Percentiles rank a stretch among this genome's conserved stretches.
Conservation (phyloP, 1,140 invertebrate genomes). For the Drosophila malerkotliana region DNA sequence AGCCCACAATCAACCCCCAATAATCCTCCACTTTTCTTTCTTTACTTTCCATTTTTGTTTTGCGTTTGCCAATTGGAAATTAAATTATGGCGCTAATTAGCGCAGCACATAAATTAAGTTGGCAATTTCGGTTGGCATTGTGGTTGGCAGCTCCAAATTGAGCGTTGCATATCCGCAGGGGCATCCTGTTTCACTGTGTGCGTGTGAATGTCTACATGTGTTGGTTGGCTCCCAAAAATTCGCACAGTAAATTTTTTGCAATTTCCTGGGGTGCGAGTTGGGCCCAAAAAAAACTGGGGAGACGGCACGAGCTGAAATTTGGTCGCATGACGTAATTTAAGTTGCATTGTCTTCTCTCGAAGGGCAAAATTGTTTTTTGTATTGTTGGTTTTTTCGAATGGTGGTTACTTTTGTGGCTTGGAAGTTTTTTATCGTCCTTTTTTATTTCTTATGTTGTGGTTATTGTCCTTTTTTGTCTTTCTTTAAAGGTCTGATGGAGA, state of each 20-base stretch:
- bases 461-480: conserved; percentile 1
- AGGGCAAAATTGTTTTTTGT: conserved; percentile 5
- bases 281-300: neutral
- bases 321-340: conserved; percentile 67
- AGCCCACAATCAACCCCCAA: neutral
- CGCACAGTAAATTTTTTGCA: conserved; percentile 64
- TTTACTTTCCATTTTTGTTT: neutral
- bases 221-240: conserved; percentile 43
- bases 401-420: conserved; percentile 23
- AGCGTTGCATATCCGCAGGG: conserved; percentile 50
- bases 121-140: conserved; percentile 75
- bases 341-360: conserved; percentile 61
- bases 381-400: conserved; percentile 5
- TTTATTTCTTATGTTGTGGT: conserved; percentile 13
- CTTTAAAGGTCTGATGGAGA: conserved; percentile 5
- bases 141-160: conserved; percentile 57
- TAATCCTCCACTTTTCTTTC: neutral
- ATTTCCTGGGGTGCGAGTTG: neutral
- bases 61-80: conserved; percentile 68
- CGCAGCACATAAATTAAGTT: conserved; percentile 70
- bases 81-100: conserved; percentile 79
- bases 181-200: conserved; percentile 10
- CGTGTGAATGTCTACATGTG: conserved; percentile 33
- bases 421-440: conserved; percentile 18
- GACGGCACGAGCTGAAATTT: conserved; percentile 7